A percentile compares a stretch with the other conserved stretches of the same genome.
phyloP scores from a whole-genome alignment of 1,140 invertebrate species.

The Xylocopa sonorina region DNA sequence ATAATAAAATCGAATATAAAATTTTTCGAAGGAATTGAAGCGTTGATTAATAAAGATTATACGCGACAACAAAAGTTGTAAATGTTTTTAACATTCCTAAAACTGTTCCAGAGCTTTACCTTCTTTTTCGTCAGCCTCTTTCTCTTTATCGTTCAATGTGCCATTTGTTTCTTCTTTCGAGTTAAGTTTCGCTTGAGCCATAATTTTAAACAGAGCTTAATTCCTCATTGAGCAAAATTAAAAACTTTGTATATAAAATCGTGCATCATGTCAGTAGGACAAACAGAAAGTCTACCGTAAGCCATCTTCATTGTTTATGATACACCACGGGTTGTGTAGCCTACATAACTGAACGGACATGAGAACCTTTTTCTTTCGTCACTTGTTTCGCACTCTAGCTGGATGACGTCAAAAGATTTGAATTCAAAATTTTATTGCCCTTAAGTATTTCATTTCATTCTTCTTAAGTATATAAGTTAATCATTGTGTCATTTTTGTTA shows the following conservation, averaged over 20 bases:
- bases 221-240: slow-evolving; percentile 19
- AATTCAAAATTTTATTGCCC: too few relatives aligned
- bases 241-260: slow-evolving; percentile 15
- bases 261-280: neutral
- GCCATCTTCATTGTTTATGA: slow-evolving; percentile 58
- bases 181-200: slow-evolving; percentile 66
- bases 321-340: slow-evolving; percentile 35
- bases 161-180: slow-evolving; percentile 48
- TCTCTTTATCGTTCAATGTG: slow-evolving; percentile 61
- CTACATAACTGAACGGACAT: neutral
- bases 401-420: too few relatives aligned
- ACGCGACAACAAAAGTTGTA: neutral
- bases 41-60: slow-evolving; percentile 3
- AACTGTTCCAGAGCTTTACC: slow-evolving; percentile 38
- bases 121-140: slow-evolving; percentile 65
- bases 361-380: slow-evolving; percentile 6
- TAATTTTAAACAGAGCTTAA: neutral
- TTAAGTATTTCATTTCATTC: neutral
- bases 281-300: slow-evolving; percentile 14
- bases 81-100: neutral
- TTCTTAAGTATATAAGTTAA: neutral
- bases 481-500: neutral
- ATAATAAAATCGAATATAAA: neutral
- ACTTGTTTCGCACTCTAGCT: neutral
- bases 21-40: too few relatives aligned